Base-by-base conservation (phyloP, 2,888 invertebrate species). In the Plebejus argus region DNA sequence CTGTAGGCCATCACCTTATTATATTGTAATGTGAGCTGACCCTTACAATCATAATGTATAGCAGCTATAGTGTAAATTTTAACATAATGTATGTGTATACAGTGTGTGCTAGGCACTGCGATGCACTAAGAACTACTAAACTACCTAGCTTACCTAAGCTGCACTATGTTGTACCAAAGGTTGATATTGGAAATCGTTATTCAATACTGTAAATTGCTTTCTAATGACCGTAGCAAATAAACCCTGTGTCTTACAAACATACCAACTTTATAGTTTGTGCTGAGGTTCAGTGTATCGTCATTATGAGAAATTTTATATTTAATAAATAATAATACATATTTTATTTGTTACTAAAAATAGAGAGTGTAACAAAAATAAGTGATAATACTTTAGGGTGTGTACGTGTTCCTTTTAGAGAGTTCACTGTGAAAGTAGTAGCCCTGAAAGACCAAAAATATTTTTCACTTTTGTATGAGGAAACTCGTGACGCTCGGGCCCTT, bases 191-290 rank as follows among this genome's bases (percentile, higher is more conserved):
- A 66, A 66, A 66, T 66, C 66, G 66, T 66, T 66, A 66, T 66
- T 66, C 28, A 66, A 66, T 66, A 28, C 66, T 66, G 66, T 28
- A 66, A 66, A 66, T 66, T 66, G 66, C 66, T 66, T 66, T 66
- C 28, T 66, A 66, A 66, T 66, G 66, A 66, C 28, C 66, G 28
- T 18, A 28, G 28, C 66, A 66, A 66, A 66, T 66, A 66, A 33
- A 33, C 28, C 6, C 7, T 33, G 28, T 18, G 15, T 66, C 28
- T 66, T 61, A 61, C 23, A 23, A 66, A 66, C 66, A 66, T 7
- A 66, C 18, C 28, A 18, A 28, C 23, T 61, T 23, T 28, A 39
- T 39, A 15, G 28, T 66, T 12, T 66, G 15, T 28, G 18, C 28
- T 28, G 66, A 28, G 28, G 23, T 61, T 20, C 3, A 61, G 4